Evolutionary conservation across 2,113 vertebrate species (phyloP).

Genomic region (Myotis brandtii): DNA sequence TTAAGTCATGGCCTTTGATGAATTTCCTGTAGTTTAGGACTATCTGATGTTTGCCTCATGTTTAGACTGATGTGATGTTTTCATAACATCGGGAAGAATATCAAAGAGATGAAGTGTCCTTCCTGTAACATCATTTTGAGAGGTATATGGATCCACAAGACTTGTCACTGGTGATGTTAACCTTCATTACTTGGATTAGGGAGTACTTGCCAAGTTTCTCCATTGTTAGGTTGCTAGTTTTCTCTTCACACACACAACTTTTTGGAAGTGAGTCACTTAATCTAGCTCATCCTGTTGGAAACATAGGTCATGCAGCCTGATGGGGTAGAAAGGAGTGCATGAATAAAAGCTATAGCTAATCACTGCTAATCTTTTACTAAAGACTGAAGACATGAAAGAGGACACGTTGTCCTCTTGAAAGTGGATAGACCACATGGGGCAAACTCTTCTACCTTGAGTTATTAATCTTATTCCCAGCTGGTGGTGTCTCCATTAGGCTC

Average conservation of each 20-base stretch:
- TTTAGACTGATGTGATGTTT: not conserved
- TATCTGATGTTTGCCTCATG: not conserved
- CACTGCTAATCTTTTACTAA: not conserved
- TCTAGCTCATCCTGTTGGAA: not conserved
- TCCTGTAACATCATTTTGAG: not conserved
- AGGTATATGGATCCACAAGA: not conserved
- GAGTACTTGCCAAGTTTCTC: not conserved
- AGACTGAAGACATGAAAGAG: not conserved
- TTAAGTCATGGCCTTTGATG: not conserved
- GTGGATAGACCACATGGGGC: not conserved
- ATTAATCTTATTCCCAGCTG: not conserved
- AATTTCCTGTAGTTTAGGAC: not conserved
- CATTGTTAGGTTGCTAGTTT: not conserved
- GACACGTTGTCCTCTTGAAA: not conserved
- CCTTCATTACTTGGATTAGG: not conserved
- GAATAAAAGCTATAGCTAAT: not conserved
- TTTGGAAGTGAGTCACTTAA: not conserved
- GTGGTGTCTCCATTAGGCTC: not conserved
- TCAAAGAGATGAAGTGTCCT: not conserved
- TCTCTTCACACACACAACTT: not conserved
- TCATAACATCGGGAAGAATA: not conserved
- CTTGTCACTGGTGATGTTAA: not conserved
- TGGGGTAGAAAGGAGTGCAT: not conserved
- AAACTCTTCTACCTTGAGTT: not conserved
- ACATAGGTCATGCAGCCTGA: fast-evolving